A percentile compares a stretch with the other conserved stretches of the same genome.
Evolutionary conservation across 2,888 invertebrate species (phyloP).

Genomic region (Amblyjoppa proteus): DNA sequence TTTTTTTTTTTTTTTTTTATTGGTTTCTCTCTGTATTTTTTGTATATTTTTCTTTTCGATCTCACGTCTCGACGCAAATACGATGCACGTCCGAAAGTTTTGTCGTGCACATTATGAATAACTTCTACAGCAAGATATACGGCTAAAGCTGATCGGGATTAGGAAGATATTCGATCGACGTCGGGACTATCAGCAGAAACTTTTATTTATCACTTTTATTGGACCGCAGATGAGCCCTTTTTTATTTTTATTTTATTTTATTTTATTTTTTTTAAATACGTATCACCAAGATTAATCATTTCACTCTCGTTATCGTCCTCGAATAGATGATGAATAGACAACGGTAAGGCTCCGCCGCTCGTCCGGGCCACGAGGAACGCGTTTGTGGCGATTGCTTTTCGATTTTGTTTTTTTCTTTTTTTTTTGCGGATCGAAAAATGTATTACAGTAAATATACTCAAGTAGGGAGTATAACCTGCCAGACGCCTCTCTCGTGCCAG

Average conservation of each 20-base stretch:
- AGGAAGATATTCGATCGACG: slow-evolving; percentile 45
- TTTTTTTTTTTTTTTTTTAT: slow-evolving; percentile 43
- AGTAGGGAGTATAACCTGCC: slow-evolving; percentile 53
- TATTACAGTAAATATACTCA: slow-evolving; percentile 34
- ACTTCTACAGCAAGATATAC: slow-evolving; percentile 67
- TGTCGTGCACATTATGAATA: slow-evolving; percentile 64
- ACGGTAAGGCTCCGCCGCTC: slow-evolving; percentile 13
- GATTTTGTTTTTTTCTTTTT: slow-evolving; percentile 20
- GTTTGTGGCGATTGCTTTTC: slow-evolving; percentile 67
- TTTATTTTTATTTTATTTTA: background rate
- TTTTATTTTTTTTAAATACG: background rate
- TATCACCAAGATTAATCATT: slow-evolving; percentile 28
- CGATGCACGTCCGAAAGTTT: slow-evolving; percentile 67
- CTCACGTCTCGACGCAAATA: slow-evolving; percentile 50
- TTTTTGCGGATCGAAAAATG: slow-evolving; percentile 32
- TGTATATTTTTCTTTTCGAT: background rate
- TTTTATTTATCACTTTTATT: slow-evolving; percentile 19
- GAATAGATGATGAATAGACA: slow-evolving; percentile 47
- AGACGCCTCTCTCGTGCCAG: slow-evolving; percentile 63
- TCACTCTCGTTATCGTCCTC: slow-evolving; percentile 45
- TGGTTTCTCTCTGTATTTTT: slow-evolving; percentile 18
- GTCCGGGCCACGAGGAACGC: slow-evolving; percentile 51
- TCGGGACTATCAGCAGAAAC: slow-evolving; percentile 36
- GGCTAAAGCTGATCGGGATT: slow-evolving; percentile 64
- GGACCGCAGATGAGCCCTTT: slow-evolving; percentile 35